Percentiles rank a stretch among this genome's conserved stretches.
Evolutionary conservation across 1,140 invertebrate genomes (phyloP).

Genomic region (Drosophila sproati): DNA sequence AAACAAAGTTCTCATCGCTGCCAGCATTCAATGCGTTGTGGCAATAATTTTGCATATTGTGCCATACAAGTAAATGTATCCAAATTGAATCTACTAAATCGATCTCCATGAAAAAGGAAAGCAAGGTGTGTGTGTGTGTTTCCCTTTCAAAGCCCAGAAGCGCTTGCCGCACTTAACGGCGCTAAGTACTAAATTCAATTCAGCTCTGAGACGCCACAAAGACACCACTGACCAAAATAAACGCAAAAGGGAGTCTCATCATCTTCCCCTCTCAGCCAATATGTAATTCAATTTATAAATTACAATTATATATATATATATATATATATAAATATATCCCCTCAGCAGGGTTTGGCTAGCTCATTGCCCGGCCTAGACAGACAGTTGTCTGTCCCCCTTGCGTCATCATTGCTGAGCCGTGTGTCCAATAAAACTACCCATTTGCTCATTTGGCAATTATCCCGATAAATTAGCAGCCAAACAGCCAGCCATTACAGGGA

Average conservation of each 20-base stretch:
- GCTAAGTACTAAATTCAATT: constrained; percentile 69
- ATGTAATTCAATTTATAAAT: constrained; percentile 74
- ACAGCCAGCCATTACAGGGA: too few species aligned
- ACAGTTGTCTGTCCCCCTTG: too few species aligned
- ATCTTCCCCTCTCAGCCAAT: constrained; percentile 13
- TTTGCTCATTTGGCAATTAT: too few species aligned
- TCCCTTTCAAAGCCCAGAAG: not conserved
- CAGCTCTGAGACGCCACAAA: constrained; percentile 50
- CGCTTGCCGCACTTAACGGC: not conserved
- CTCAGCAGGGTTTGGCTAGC: too few species aligned
- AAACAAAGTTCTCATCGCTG: constrained; percentile 15
- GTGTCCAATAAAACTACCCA: too few species aligned
- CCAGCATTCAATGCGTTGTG: constrained; percentile 39
- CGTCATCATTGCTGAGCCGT: too few species aligned
- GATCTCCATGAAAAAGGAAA: constrained; percentile 11
- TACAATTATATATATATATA: constrained; percentile 40
- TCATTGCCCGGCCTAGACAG: too few species aligned
- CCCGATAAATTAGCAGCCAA: too few species aligned
- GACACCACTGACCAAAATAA: not conserved
- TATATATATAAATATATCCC: too few species aligned
- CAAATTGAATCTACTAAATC: constrained; percentile 70
- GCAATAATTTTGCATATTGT: constrained; percentile 79
- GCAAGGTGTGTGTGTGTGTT: not conserved
- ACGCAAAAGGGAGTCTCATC: not conserved
- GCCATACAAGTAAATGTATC: constrained; percentile 64